Base-by-base conservation (phyloP, 2,797 vertebrate species). In the Bradypus variegatus region DNA sequence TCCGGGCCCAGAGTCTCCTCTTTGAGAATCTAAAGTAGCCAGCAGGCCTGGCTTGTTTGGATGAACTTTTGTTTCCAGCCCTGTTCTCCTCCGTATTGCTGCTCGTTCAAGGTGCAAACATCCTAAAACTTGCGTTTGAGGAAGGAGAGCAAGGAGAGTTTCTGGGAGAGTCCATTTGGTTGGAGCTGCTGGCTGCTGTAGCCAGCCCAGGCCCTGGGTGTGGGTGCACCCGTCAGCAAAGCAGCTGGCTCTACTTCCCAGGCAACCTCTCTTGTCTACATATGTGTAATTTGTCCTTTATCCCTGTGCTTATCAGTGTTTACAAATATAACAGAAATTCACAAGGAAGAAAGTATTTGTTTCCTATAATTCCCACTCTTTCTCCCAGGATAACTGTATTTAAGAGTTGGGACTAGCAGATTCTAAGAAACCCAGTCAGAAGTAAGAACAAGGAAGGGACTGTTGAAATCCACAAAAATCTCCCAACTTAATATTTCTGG, bases 211-310 rank as follows among this genome's bases (percentile, higher is more conserved):
- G 38, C 48, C 65, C 55, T 4, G 64, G 77, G 67, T 14, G 4
- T 0, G 0, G 23, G 21, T 23, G 21, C 25, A 27, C 58, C 38
- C 11, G 18, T 50, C 50, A 6, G 60, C 12, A 13, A 11, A 72
- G 88, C 58, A 18, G 15, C 41, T 48, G 75, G 36, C 25, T 60
- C 75, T 69, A 73, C 62, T 16, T 6, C 21, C 3, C 7, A 9
- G 18, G 25, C 60, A 1, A 6, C 45, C n/a, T 36, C 36, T 58
- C 45, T 27, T 3, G 0, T n/a, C 33, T 69, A 12, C 3, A 0
- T 41, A 11, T 65, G 45, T 88, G 65, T 65, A 31, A 12, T 72
- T 53, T 38, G 33, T 19, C 65, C n/a, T 41, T 45, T 18, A 7
- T 2, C 31, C 36, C 38, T 25, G 64, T 85, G 60, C 70, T 76